Percentiles rank a stretch among this genome's conserved stretches.
Evolutionary conservation across 2,113 vertebrate genomes (phyloP).

Genomic region (Formicarius rufipectus): DNA sequence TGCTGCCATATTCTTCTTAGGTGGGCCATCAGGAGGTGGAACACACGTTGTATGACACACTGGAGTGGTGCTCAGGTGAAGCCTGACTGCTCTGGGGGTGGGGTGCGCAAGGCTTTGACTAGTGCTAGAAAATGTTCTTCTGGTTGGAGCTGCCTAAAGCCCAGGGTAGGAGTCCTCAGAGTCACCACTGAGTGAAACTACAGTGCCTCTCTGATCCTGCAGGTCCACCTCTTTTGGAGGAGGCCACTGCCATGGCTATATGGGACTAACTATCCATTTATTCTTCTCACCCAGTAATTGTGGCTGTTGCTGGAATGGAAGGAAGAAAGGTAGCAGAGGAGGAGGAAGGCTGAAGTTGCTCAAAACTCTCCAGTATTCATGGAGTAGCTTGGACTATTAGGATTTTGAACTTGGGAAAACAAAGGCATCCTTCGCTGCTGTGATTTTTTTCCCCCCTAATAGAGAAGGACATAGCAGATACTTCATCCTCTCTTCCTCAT

Average conservation of each 20-base stretch:
- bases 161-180: not conserved
- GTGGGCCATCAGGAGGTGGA: not conserved
- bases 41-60: not conserved
- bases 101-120: not conserved
- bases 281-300: not conserved
- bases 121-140: not conserved
- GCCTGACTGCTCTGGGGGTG: not conserved
- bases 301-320: not conserved
- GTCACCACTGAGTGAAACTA: not conserved
- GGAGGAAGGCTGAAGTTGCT: not conserved
- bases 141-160: not conserved
- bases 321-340: not conserved
- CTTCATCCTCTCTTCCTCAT: not conserved
- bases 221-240: not conserved
- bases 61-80: not conserved
- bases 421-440: not conserved
- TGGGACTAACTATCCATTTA: not conserved
- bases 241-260: not conserved
- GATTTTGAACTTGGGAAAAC: not conserved
- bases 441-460: not conserved
- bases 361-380: not conserved
- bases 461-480: not conserved
- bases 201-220: not conserved
- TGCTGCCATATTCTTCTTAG: not conserved
- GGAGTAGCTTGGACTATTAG: not conserved